Conservation (phyloP, 2,888 invertebrate species). For the Dendrolimus pini region DNA sequence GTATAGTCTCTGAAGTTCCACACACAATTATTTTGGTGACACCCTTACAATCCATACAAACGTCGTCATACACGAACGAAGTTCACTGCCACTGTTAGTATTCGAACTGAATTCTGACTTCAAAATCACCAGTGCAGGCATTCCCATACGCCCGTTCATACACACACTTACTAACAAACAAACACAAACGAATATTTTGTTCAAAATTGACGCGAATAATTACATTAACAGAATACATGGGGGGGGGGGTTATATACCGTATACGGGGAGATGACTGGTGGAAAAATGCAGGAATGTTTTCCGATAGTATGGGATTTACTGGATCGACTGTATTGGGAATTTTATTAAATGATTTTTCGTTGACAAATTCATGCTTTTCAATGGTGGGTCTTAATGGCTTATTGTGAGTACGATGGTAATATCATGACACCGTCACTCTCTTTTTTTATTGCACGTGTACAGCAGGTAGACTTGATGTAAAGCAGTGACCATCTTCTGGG, state of each 20-base stretch:
- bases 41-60: too few relatives aligned
- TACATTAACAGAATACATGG: conserved; percentile 47
- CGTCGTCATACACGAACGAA: too few relatives aligned
- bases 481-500: too few relatives aligned
- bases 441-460: too few relatives aligned
- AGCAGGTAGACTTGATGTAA: too few relatives aligned
- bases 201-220: conserved; percentile 66
- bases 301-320: background rate
- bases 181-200: conserved; percentile 38
- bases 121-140: background rate
- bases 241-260: background rate
- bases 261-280: background rate
- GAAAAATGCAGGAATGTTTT: background rate
- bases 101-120: too few relatives aligned
- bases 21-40: too few relatives aligned
- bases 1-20: too few relatives aligned
- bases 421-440: too few relatives aligned
- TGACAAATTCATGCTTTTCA: background rate
- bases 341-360: background rate
- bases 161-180: conserved; percentile 11
- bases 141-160: conserved; percentile 2
- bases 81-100: too few relatives aligned
- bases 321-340: background rate
- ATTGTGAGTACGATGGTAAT: too few relatives aligned
- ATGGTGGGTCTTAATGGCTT: conserved; percentile 12